A percentile compares a stretch with the other conserved stretches of the same genome.
These are phyloP conservation scores for Adineta ricciae DNA, from an alignment of 2,888 invertebrate genomes.

Conservation along the genomic window DNA sequence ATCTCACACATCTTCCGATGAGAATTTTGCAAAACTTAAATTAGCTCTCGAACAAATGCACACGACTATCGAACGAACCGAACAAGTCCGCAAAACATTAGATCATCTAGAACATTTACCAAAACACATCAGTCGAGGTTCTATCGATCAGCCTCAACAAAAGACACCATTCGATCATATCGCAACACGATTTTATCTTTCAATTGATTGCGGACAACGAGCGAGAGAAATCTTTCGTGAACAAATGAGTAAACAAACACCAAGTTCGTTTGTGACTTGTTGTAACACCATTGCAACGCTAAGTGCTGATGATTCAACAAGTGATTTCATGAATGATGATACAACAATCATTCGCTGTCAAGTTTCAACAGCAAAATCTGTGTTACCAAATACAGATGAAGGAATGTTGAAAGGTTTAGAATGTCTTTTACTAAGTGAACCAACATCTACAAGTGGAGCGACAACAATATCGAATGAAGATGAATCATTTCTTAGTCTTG, in stretches of 20 bases:
- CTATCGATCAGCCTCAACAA: background rate
- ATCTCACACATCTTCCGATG: background rate
- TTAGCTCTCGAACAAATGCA: conserved; percentile 10
- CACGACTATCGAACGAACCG: background rate
- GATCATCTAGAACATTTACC: conserved; percentile 17
- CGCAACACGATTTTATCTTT: background rate
- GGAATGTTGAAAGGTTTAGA: background rate
- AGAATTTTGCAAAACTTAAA: background rate
- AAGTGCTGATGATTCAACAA: background rate
- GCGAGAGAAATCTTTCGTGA: background rate
- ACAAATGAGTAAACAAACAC: background rate
- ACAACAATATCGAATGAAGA: background rate
- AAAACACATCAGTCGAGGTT: background rate
- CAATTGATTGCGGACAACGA: background rate
- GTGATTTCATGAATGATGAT: background rate
- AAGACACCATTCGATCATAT: conserved; percentile 7
- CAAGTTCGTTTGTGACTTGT: background rate
- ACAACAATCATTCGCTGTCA: background rate
- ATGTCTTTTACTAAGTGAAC: conserved; percentile 3
- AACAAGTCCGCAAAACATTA: background rate
- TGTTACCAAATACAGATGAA: background rate
- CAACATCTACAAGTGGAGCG: background rate
- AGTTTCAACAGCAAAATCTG: background rate
- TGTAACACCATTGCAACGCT: background rate
- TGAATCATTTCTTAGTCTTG: background rate